Evolutionary conservation across 2,888 invertebrate species (phyloP), one percentile per base, ranked within the genome.

Genomic region (Ophion obscuratus): DNA sequence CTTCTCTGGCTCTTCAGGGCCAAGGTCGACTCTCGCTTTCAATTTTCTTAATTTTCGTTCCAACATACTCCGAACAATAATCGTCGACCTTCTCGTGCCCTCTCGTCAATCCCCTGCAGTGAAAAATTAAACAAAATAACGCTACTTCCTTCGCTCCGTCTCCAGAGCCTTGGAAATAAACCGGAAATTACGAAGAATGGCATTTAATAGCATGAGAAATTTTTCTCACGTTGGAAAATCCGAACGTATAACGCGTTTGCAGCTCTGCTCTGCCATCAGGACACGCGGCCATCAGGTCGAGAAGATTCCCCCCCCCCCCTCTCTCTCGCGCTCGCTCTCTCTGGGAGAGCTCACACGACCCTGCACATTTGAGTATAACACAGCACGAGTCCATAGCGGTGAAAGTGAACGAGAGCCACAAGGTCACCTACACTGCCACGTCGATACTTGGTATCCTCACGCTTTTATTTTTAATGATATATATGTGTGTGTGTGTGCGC

Each of bases 371-470:
- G 77, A 64, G 81, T 57, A 64, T 57, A 31, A 59, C 57, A 76
- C 70, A 77, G 73, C 76, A 59, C 87, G 84, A 83, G 62, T 75
- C 71, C 82, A 73, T 79, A 73, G 53, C 88, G 90, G 93, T 93
- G 93, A 93, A 93, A 93, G 93, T 92, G 91, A 86, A 92, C 92
- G 90, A 90, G 90, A 89, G 87, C 77, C 68, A 90, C 92, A 93
- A 93, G 93, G 93, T 93, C 92, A 89, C 87, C 84, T 78, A 89
- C 89, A 76, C 59, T 83, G 87, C 85, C 76, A 77, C 71, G 80
- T 86, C 83, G 86, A 77, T 83, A 81, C 83, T 83, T 53, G 83
- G 80, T 77, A 64, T 74, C 68, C 77, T 78, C 74, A 40, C 10
- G 24, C 53, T 66, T 59, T 73, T 74, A 36, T 68, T 27, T 75